These are phyloP conservation scores for Gymnocephalus cernua DNA, from an alignment of 2,113 vertebrate species.

Conservation along the genomic window DNA sequence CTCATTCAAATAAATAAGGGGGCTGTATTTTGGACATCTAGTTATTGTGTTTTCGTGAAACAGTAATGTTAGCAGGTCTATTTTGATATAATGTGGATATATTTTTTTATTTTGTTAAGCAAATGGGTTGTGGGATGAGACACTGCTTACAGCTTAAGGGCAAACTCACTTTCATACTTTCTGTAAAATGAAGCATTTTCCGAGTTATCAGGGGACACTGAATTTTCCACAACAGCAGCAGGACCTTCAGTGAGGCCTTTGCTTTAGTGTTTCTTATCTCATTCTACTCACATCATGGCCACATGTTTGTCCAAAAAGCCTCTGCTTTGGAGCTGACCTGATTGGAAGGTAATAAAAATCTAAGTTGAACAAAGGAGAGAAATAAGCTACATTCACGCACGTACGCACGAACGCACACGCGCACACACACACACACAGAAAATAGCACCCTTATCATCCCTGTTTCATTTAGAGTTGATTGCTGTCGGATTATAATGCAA, in stretches of 20 bases:
- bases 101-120: neutral
- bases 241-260: conserved; percentile 42
- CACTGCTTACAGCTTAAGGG: conserved; percentile 23
- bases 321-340: conserved; percentile 91
- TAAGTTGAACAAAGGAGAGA: conserved; percentile 89
- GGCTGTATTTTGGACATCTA: neutral
- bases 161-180: conserved; percentile 27
- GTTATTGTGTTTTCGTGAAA: neutral
- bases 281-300: conserved; percentile 88
- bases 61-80: neutral
- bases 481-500: conserved; percentile 99
- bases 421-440: conserved; percentile 79
- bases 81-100: neutral
- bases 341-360: conserved; percentile 99
- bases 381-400: conserved; percentile 76
- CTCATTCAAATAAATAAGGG: no score
- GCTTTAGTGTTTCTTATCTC: conserved; percentile 56
- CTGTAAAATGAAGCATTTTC: conserved; percentile 20
- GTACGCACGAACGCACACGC: conserved; percentile 37
- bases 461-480: conserved; percentile 99
- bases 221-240: conserved; percentile 22
- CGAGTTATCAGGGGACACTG: conserved; percentile 16
- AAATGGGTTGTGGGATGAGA: neutral
- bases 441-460: conserved; percentile 99
- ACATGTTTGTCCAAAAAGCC: conserved; percentile 95